Conservation (phyloP, 1,140 invertebrate genomes). For the Halictus rubicundus region DNA sequence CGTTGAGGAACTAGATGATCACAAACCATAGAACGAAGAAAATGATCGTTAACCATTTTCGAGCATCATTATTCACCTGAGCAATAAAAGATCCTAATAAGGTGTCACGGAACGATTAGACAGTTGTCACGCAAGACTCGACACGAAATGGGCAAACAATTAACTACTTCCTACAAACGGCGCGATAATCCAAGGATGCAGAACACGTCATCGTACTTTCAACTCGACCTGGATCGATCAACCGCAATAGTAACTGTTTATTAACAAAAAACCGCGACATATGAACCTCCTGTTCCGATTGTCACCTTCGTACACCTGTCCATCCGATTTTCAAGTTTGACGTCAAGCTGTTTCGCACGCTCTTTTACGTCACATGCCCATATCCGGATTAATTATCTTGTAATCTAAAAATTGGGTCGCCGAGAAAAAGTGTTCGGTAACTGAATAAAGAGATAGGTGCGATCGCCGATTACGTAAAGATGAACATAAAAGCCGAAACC, state of each 20-base stretch:
- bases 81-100: background rate
- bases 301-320: background rate
- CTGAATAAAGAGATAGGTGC: background rate
- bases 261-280: background rate
- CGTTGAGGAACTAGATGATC: too few relatives aligned
- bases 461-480: background rate
- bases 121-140: background rate
- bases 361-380: background rate
- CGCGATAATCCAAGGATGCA: slow-evolving; percentile 26
- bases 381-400: background rate
- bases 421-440: background rate
- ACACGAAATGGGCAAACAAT: background rate
- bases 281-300: background rate
- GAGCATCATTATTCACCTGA: too few relatives aligned
- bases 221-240: slow-evolving; percentile 8
- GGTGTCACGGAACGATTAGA: too few relatives aligned
- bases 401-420: background rate
- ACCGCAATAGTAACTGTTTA: background rate
- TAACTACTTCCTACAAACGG: background rate
- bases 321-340: background rate
- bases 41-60: too few relatives aligned
- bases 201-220: slow-evolving; percentile 28
- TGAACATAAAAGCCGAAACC: too few relatives aligned
- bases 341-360: too few relatives aligned
- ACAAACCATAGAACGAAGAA: too few relatives aligned